Evolutionary conservation across 2,888 invertebrate genomes (phyloP).

Genomic region (Lissonota sp.): DNA sequence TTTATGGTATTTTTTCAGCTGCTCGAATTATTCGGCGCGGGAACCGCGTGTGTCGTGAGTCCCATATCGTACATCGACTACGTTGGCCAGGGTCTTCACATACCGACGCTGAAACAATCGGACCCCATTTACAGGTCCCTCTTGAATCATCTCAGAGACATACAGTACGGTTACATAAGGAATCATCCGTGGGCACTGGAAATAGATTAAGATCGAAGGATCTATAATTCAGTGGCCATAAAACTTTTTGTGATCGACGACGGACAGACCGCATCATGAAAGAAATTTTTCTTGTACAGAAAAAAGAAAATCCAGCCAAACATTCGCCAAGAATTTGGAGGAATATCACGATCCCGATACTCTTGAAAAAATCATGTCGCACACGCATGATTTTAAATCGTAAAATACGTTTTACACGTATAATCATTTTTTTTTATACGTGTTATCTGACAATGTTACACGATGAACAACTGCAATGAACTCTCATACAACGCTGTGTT

Average conservation of each 20-base stretch:
- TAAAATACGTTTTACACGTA: not conserved
- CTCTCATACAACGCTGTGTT: conserved; percentile 14
- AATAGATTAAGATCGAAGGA: conserved; percentile 84
- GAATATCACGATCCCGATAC: not conserved
- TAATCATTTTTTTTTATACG: not conserved
- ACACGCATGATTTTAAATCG: not conserved
- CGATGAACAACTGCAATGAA: not conserved
- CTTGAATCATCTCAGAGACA: conserved; percentile 91
- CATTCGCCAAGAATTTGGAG: not conserved
- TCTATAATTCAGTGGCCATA: conserved; percentile 5
- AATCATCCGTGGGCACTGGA: conserved; percentile 92
- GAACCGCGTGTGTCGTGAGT: conserved; percentile 97
- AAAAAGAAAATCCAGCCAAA: conserved; percentile 1
- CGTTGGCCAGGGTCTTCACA: conserved; percentile 87
- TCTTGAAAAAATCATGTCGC: not conserved
- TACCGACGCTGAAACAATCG: conserved; percentile 90
- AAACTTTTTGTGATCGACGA: not conserved
- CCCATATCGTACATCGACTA: conserved; percentile 95
- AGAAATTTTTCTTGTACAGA: conserved; percentile 1
- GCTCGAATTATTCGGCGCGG: conserved; percentile 98
- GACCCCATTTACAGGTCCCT: conserved; percentile 91
- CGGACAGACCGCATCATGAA: not conserved
- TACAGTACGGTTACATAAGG: conserved; percentile 93
- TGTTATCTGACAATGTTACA: not conserved
- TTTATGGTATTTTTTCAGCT: conserved; percentile 87